phyloP scores from a whole-genome alignment of 2,113 vertebrate species.

The Sialia sialis region DNA sequence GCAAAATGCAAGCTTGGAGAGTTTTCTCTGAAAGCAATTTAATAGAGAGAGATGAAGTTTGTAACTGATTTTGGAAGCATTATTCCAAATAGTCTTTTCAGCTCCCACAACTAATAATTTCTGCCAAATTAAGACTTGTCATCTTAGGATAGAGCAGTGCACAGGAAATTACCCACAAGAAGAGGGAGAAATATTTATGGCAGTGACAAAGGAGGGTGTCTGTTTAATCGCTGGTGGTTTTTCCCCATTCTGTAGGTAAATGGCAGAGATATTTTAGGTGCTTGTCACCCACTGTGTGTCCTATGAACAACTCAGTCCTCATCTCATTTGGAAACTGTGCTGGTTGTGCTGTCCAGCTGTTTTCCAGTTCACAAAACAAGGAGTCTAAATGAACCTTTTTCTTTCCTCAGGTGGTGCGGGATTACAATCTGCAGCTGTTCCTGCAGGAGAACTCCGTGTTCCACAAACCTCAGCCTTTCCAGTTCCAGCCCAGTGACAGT shows the following conservation, averaged over 20 bases:
- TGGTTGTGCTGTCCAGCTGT: fast-evolving
- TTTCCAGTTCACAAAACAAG: too few species aligned
- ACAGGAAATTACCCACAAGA: neutral
- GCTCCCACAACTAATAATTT: neutral
- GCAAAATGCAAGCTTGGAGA: neutral
- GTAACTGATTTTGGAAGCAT: neutral
- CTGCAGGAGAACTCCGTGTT: conserved; percentile 93
- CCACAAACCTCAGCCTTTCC: conserved; percentile 91
- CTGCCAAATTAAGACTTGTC: neutral
- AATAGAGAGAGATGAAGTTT: neutral
- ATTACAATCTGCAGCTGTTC: conserved; percentile 95
- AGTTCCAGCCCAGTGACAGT: conserved; percentile 95
- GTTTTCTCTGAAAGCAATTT: neutral
- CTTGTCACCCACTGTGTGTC: neutral
- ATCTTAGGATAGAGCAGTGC: neutral
- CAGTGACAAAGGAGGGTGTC: neutral
- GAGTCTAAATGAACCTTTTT: neutral
- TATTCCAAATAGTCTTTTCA: neutral
- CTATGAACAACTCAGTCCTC: neutral
- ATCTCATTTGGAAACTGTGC: neutral
- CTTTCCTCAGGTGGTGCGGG: conserved; percentile 86
- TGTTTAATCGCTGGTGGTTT: fast-evolving
- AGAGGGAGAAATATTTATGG: neutral
- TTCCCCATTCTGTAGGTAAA: fast-evolving
- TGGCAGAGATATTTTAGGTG: neutral